Conservation (phyloP, 2,797 vertebrate species). For the Amniataba percoides region DNA sequence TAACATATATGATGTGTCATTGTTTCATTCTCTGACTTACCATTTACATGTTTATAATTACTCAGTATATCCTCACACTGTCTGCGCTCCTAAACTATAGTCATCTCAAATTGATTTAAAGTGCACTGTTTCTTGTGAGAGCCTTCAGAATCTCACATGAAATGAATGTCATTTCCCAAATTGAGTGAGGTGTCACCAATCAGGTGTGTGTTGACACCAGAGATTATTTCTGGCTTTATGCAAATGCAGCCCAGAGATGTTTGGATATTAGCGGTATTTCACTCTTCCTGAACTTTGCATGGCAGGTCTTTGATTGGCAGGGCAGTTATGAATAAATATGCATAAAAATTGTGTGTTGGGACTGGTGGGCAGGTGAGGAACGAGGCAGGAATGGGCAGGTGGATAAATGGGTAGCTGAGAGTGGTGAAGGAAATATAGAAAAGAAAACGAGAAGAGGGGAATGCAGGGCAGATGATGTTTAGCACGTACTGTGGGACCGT, state of each 20-base stretch:
- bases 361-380: conserved; percentile 48
- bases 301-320: conserved; percentile 73
- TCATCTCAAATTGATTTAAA: conserved; percentile 35
- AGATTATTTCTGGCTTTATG: conserved; percentile 70
- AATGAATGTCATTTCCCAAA: conserved; percentile 63
- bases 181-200: conserved; percentile 62
- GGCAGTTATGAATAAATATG: conserved; percentile 77
- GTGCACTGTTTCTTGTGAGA: conserved; percentile 22
- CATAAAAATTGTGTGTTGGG: conserved; percentile 60
- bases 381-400: conserved; percentile 22
- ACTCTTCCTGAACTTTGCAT: conserved; percentile 70
- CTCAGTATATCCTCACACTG: conserved; percentile 2
- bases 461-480: background rate
- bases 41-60: background rate
- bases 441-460: background rate
- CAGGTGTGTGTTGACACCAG: conserved; percentile 58
- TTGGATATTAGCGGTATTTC: conserved; percentile 70
- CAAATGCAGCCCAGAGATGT: conserved; percentile 63
- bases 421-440: background rate
- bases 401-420: conserved; percentile 27
- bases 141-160: conserved; percentile 43
- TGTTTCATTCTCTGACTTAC: background rate
- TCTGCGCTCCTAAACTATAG: conserved; percentile 11
- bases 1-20: background rate
- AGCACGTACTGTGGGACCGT: background rate